Evolutionary conservation across 2,888 invertebrate species (phyloP).

Genomic region (Xestobium rufovillosum): DNA sequence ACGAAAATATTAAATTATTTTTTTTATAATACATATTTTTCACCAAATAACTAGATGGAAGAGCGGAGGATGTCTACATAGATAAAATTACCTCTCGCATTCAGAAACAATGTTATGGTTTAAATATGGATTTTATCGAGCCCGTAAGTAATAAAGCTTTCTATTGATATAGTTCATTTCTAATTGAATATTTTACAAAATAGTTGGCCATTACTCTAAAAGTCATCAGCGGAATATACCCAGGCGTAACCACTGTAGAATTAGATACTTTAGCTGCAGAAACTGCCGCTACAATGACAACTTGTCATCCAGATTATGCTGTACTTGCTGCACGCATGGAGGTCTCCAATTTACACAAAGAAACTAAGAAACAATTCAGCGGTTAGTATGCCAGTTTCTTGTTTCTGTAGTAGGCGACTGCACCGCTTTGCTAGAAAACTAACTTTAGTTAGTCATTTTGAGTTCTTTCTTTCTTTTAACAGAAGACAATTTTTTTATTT

Average conservation of each 20-base stretch:
- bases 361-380: slow-evolving; percentile 90
- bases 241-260: slow-evolving; percentile 94
- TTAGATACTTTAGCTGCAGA: slow-evolving; percentile 97
- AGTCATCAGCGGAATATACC: slow-evolving; percentile 91
- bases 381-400: no score
- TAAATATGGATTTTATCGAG: slow-evolving; percentile 94
- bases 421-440: no score
- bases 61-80: slow-evolving; percentile 86
- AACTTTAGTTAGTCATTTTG: no score
- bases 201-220: slow-evolving; percentile 78
- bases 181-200: no score
- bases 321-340: slow-evolving; percentile 75
- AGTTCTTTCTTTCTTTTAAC: no score
- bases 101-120: slow-evolving; percentile 88
- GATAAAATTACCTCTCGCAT: slow-evolving; percentile 98
- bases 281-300: slow-evolving; percentile 97
- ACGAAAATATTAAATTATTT: no score
- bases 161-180: no score
- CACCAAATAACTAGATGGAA: no score
- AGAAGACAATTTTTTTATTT: slow-evolving; percentile 31
- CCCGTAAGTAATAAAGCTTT: no score
- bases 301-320: slow-evolving; percentile 95
- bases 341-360: slow-evolving; percentile 95
- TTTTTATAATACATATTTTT: no score
- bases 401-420: no score